Evolutionary conservation across 2,888 invertebrate species (phyloP), one percentile per base, ranked within the genome.

Genomic region (Lottia scabra): DNA sequence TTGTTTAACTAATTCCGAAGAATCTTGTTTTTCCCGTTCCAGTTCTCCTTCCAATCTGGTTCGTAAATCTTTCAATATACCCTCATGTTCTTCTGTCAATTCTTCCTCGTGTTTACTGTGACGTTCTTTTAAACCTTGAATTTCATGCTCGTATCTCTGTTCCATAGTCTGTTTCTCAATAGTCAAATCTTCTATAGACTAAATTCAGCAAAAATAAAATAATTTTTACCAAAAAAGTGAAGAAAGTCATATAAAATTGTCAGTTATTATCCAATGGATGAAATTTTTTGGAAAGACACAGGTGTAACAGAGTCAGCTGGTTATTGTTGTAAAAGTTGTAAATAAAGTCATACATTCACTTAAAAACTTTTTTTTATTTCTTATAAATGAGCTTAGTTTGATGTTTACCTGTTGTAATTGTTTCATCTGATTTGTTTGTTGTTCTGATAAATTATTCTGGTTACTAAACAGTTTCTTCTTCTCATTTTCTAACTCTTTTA

Each of bases 171-270:
- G 85, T 72, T 87, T 88, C 77, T 87, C 86, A 26, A 83, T 75
- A 1, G 84, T 83, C 72, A 87, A 62, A 70, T 87, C 86, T 65
- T 88, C 87, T 48, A 88, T 69, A 12, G 85, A 78, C 87, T 88
- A 73, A 8, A 75, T 30, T 26, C 46, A 67, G 45, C 63, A 23
- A 19, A 43, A 71, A 3, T 16, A 30, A 30, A 30, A n/a, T n/a
- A n/a, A n/a, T n/a, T n/a, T n/a, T n/a, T n/a, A n/a, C n/a, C n/a
- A n/a, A n/a, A n/a, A n/a, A n/a, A n/a, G n/a, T n/a, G n/a, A n/a
- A n/a, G n/a, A n/a, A n/a, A n/a, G n/a, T n/a, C n/a, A n/a, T n/a
- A n/a, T n/a, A n/a, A n/a, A n/a, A n/a, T n/a, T n/a, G n/a, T n/a
- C 30, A 30, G 6, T 30, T 30, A 30, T 30, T 30, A 30, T 30